These are phyloP conservation scores for Tragelaphus scriptus DNA, from an alignment of 2,113 vertebrate genomes.

Conservation along the genomic window DNA sequence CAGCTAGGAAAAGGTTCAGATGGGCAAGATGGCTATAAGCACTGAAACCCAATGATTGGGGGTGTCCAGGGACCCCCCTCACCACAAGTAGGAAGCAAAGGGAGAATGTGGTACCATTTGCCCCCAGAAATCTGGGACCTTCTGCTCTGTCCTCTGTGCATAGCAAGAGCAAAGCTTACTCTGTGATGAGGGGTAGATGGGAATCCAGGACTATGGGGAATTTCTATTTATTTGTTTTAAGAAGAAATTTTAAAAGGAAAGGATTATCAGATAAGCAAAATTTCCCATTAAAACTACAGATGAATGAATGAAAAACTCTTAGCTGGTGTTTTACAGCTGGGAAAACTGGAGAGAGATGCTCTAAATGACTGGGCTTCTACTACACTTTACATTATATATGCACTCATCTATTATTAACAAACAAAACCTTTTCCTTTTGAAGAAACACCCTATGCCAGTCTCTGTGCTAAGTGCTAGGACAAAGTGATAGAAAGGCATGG, in stretches of 20 bases:
- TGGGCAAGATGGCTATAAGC: neutral
- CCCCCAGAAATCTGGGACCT: too few species aligned
- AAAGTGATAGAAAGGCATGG: neutral
- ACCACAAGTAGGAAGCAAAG: neutral
- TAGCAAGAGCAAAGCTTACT: neutral
- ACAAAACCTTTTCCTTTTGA: neutral
- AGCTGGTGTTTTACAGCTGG: neutral
- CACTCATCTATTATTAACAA: neutral
- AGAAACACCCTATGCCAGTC: neutral
- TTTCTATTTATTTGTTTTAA: neutral
- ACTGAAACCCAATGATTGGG: accelerated
- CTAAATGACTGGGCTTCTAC: neutral
- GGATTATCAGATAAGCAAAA: neutral
- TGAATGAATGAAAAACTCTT: neutral
- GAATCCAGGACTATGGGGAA: neutral
- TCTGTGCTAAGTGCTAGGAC: neutral
- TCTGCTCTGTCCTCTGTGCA: neutral
- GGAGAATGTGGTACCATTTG: accelerated
- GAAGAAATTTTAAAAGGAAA: neutral
- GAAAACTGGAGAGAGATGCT: neutral
- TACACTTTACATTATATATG: too few species aligned
- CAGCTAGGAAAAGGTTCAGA: neutral
- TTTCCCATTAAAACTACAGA: neutral
- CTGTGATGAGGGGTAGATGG: neutral
- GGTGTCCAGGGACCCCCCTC: neutral